phyloP scores from a whole-genome alignment of 2,888 invertebrate species.

The Gastrophysa polygoni region DNA sequence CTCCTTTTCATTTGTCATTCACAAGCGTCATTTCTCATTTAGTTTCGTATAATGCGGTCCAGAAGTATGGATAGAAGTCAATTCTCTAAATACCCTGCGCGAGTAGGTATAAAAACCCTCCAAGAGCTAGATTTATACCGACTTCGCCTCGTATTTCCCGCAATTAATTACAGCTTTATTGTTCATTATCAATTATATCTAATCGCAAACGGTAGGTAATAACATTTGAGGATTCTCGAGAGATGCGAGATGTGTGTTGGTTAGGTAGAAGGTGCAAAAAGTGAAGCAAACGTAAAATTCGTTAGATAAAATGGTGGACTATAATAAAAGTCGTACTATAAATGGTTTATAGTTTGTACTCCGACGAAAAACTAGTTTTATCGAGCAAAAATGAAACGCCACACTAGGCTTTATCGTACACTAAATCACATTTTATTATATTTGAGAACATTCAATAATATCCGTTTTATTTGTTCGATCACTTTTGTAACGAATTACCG shows the following conservation, averaged over 20 bases:
- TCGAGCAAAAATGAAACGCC: constrained; percentile 31
- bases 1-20: no score
- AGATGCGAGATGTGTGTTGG: constrained; percentile 15
- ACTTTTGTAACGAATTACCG: constrained; percentile 27
- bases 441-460: constrained; percentile 35
- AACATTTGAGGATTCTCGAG: constrained; percentile 7
- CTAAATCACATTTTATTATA: constrained; percentile 41
- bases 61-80: no score
- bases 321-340: constrained; percentile 38
- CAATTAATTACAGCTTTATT: constrained; percentile 16
- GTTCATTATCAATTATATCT: constrained; percentile 23
- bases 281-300: constrained; percentile 30
- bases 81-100: no score
- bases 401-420: constrained; percentile 37
- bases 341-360: constrained; percentile 34
- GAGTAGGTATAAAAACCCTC: background rate
- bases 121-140: background rate
- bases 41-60: no score
- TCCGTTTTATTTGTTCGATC: constrained; percentile 29
- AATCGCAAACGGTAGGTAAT: constrained; percentile 9
- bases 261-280: constrained; percentile 24
- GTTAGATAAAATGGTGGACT: constrained; percentile 35
- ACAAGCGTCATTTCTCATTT: no score
- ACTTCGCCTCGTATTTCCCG: constrained; percentile 2
- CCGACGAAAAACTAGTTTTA: constrained; percentile 34